These are phyloP conservation scores for Vicugna pacos DNA, from an alignment of 2,113 vertebrate species.

Conservation along the genomic window DNA sequence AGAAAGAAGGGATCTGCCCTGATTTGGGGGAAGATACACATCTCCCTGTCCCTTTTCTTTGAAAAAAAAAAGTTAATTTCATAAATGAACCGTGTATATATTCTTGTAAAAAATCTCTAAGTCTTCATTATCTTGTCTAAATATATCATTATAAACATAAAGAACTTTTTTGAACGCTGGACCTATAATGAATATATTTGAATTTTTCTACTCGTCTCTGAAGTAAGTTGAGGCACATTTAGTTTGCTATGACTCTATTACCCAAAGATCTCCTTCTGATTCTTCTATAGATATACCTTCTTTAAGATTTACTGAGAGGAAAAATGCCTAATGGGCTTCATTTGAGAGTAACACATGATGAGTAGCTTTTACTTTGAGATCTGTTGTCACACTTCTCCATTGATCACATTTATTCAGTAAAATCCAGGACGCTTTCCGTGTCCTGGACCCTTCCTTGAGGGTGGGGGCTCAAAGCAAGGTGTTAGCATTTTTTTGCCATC, in stretches of 20 bases:
- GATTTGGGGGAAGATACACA: constrained; percentile 12
- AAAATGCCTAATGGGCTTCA: accelerated
- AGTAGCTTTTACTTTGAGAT: background rate
- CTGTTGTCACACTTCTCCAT: background rate
- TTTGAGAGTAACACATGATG: background rate
- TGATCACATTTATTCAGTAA: background rate
- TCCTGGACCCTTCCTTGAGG: background rate
- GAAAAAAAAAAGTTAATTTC: constrained; percentile 60
- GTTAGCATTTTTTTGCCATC: background rate
- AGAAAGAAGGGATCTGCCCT: constrained; percentile 61
- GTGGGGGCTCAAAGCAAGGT: background rate
- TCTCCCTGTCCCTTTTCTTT: constrained; percentile 62
- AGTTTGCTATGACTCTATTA: background rate
- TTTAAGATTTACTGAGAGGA: background rate
- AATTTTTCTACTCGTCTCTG: background rate
- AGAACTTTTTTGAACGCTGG: background rate
- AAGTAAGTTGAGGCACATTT: background rate
- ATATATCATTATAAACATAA: background rate
- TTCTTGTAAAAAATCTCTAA: background rate
- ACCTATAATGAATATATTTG: background rate
- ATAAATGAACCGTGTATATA: background rate
- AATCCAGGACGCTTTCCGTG: background rate
- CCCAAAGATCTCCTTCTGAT: background rate
- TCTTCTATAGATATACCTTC: background rate
- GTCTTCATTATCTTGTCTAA: constrained; percentile 36